These are phyloP conservation scores for Leistus spinibarbis DNA, from an alignment of 2,888 invertebrate species.

Conservation along the genomic window DNA sequence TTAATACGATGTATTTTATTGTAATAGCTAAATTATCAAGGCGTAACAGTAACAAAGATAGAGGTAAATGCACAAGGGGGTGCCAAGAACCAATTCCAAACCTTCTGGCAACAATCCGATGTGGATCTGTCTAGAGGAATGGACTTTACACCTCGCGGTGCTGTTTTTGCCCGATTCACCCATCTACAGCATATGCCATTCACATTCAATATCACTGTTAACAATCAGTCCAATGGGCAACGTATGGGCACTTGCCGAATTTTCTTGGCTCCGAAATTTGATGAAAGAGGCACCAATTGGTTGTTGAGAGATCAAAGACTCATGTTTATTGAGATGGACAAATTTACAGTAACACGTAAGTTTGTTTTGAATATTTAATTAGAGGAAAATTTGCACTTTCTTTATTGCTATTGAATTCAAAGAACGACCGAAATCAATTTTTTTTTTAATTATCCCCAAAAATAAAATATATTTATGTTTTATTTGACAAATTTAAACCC, in stretches of 20 bases:
- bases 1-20: neutral
- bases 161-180: constrained; percentile 74
- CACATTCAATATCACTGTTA: constrained; percentile 61
- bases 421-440: neutral
- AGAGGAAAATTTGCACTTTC: neutral
- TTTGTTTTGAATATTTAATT: constrained; percentile 42
- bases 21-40: constrained; percentile 67
- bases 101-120: constrained; percentile 81
- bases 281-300: constrained; percentile 68
- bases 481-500: no score
- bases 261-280: constrained; percentile 70
- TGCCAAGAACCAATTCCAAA: constrained; percentile 64
- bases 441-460: neutral
- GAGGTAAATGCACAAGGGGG: constrained; percentile 62
- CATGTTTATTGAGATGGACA: constrained; percentile 76
- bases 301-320: constrained; percentile 66
- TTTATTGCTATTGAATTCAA: neutral
- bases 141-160: constrained; percentile 79
- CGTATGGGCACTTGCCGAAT: constrained; percentile 70
- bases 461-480: neutral
- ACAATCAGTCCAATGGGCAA: constrained; percentile 58
- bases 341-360: constrained; percentile 69
- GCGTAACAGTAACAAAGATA: constrained; percentile 65
- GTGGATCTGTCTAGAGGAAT: constrained; percentile 80
- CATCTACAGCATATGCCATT: constrained; percentile 79